phyloP scores from a whole-genome alignment of 37 sponge, comb jelly and placozoan species.

The Amphimedon queenslandica region DNA sequence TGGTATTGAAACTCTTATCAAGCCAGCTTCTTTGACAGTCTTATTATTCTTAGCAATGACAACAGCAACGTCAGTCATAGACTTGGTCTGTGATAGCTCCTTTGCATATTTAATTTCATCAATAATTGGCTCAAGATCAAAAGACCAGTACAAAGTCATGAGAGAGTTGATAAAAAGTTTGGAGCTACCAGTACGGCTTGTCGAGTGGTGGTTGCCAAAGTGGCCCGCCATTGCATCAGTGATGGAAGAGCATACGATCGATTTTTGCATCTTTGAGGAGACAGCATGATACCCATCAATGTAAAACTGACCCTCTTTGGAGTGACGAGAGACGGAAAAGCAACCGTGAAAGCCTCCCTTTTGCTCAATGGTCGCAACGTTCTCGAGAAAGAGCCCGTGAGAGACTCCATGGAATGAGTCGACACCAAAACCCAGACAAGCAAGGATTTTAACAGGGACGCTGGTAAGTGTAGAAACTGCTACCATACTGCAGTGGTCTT shows the following conservation, averaged over 20 bases:
- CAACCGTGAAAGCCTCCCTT: constrained; percentile 51
- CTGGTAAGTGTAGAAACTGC: constrained; percentile 25
- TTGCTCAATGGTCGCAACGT: constrained; percentile 49
- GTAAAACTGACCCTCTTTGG: constrained; percentile 48
- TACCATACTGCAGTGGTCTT: constrained; percentile 70
- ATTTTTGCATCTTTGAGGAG: constrained; percentile 45
- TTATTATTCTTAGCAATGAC: constrained; percentile 36
- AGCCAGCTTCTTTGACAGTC: not conserved
- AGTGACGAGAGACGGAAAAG: constrained; percentile 54
- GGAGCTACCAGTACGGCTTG: constrained; percentile 43
- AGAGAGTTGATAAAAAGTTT: constrained; percentile 74
- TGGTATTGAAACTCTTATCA: constrained; percentile 23
- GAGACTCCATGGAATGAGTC: constrained; percentile 76
- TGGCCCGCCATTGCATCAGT: constrained; percentile 53
- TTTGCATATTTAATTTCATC: constrained; percentile 46
- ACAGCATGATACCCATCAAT: constrained; percentile 59
- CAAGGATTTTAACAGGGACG: constrained; percentile 38
- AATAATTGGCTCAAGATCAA: constrained; percentile 31
- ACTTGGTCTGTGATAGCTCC: constrained; percentile 18
- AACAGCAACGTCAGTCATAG: constrained; percentile 11
- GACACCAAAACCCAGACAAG: constrained; percentile 76
- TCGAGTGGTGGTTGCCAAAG: constrained; percentile 63
- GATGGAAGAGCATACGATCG: constrained; percentile 73
- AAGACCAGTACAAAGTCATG: constrained; percentile 71
- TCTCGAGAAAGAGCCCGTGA: constrained; percentile 70